Conservation (phyloP, 2,113 vertebrate genomes). For the Pteropus alecto region DNA sequence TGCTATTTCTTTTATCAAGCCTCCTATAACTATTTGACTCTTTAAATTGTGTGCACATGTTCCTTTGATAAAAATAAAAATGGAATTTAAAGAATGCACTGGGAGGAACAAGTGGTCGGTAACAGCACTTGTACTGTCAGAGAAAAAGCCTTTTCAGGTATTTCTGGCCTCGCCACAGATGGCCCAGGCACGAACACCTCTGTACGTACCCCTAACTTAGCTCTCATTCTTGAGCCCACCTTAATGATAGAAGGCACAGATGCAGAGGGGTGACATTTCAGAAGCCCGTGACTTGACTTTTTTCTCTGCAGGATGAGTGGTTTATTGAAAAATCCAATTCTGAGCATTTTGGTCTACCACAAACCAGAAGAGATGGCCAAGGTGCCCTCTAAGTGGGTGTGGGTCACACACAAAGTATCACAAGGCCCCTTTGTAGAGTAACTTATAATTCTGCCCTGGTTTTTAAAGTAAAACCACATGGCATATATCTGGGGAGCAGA, state of each 20-base stretch:
- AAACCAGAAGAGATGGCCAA: neutral
- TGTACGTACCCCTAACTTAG: accelerated
- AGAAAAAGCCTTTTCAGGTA: neutral
- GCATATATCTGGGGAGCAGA: neutral
- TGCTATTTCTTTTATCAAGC: neutral
- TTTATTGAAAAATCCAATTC: constrained; percentile 48
- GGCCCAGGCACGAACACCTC: neutral
- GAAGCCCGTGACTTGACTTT: neutral
- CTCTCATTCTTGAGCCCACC: neutral
- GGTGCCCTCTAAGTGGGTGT: neutral
- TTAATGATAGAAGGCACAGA: neutral
- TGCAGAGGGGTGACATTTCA: neutral
- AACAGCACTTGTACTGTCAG: neutral
- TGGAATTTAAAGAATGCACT: neutral
- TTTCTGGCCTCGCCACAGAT: neutral
- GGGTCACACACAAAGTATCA: neutral
- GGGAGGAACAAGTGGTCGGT: neutral
- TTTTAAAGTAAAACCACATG: neutral
- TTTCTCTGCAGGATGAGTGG: neutral
- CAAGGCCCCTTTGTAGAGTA: neutral
- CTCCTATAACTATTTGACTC: neutral
- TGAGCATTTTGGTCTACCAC: constrained; percentile 24
- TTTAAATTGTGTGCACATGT: neutral
- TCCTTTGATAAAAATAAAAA: constrained; percentile 8
- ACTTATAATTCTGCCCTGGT: neutral